Conservation (phyloP, 2,113 vertebrate genomes). For the Lepisosteus osseus region DNA sequence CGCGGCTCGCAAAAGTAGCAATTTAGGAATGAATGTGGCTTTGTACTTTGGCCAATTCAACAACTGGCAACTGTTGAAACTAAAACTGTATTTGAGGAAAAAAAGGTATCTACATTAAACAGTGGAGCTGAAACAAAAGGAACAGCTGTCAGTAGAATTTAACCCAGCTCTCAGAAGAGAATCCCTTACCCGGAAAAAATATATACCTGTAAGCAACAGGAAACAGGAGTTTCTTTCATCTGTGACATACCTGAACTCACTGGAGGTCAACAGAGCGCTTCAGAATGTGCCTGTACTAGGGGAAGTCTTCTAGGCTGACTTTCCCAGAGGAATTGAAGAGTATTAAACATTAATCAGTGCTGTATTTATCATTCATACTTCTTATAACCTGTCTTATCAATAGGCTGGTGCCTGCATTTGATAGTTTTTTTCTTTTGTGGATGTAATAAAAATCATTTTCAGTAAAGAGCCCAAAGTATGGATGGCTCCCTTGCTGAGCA, state of each 20-base stretch:
- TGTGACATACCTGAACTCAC: not conserved
- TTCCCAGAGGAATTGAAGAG: not conserved
- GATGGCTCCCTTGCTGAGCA: too few relatives aligned
- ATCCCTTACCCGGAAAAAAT: slow-evolving; percentile 25
- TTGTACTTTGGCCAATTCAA: slow-evolving; percentile 52
- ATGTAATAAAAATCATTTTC: slow-evolving; percentile 7
- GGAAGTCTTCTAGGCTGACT: not conserved
- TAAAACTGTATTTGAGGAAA: slow-evolving; percentile 43
- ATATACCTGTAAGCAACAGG: slow-evolving; percentile 37
- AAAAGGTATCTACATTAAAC: slow-evolving; percentile 35
- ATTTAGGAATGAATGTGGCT: slow-evolving; percentile 56
- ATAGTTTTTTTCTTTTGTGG: not conserved
- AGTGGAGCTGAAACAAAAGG: slow-evolving; percentile 48
- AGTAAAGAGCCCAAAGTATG: too few relatives aligned
- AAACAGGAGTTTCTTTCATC: slow-evolving; percentile 32
- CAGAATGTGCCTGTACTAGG: not conserved
- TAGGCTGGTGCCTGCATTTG: slow-evolving; percentile 1
- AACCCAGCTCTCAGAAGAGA: slow-evolving; percentile 16
- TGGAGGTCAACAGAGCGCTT: not conserved
- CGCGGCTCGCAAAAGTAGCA: slow-evolving; percentile 42
- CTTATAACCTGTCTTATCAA: not conserved
- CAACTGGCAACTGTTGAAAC: slow-evolving; percentile 67
- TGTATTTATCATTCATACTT: slow-evolving; percentile 17
- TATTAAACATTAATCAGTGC: slow-evolving; percentile 8
- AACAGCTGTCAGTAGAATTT: slow-evolving; percentile 35